phyloP scores from a whole-genome alignment of 2,113 vertebrate species.

The Dascyllus trimaculatus region DNA sequence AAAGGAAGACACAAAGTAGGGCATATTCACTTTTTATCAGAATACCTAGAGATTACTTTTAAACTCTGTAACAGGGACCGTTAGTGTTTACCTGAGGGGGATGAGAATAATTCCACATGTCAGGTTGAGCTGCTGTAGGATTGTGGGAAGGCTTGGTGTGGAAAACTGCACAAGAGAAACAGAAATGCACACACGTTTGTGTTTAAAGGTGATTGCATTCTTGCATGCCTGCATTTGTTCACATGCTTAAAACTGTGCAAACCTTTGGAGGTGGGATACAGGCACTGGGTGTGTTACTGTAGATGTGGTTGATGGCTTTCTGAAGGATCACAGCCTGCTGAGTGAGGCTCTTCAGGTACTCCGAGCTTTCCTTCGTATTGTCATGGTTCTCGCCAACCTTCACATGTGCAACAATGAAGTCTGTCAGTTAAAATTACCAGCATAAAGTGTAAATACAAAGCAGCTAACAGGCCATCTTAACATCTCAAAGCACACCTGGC shows the following conservation, averaged over 20 bases:
- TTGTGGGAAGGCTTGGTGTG: constrained; percentile 88
- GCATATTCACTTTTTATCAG: background rate
- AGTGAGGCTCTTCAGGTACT: constrained; percentile 94
- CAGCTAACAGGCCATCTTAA: background rate
- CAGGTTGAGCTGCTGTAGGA: constrained; percentile 94
- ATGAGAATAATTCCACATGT: constrained; percentile 94
- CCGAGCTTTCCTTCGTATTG: constrained; percentile 92
- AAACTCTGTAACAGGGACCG: background rate
- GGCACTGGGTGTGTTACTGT: constrained; percentile 88
- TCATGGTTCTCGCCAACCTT: constrained; percentile 92
- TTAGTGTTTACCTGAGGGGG: constrained; percentile 88
- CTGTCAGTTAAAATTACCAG: constrained; percentile 2
- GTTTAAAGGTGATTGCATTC: no score
- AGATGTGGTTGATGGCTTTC: constrained; percentile 93
- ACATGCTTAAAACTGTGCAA: background rate
- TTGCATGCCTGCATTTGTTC: background rate
- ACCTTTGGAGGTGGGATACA: constrained; percentile 91
- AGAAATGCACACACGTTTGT: background rate
- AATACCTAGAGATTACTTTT: background rate
- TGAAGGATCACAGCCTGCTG: constrained; percentile 93
- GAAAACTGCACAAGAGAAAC: constrained; percentile 84
- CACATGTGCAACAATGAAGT: background rate
- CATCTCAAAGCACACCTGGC: constrained; percentile 84
- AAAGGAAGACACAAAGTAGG: constrained; percentile 4
- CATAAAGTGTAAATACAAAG: background rate